A percentile compares a stretch with the other conserved stretches of the same genome.
These are phyloP conservation scores for Irena cyanogastra DNA, from an alignment of 2,113 vertebrate species.

Conservation along the genomic window DNA sequence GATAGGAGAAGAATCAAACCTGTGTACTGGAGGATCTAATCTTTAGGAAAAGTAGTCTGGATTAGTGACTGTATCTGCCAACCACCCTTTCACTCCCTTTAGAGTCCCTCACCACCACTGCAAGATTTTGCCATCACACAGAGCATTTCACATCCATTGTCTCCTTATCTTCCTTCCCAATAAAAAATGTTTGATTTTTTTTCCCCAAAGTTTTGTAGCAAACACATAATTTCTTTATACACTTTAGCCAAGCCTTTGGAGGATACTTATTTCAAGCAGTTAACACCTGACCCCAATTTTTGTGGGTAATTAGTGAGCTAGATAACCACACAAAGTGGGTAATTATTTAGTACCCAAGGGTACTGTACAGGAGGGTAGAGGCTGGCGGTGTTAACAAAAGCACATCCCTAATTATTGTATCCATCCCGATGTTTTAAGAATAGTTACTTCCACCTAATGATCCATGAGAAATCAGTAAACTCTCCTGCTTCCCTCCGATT, in stretches of 20 bases:
- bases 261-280: constrained; percentile 82
- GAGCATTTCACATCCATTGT: neutral
- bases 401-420: constrained; percentile 79
- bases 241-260: constrained; percentile 70
- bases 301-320: constrained; percentile 84
- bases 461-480: constrained; percentile 66
- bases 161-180: neutral
- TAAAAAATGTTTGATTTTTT: neutral
- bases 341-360: constrained; percentile 84
- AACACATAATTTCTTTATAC: constrained; percentile 72
- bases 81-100: neutral
- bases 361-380: constrained; percentile 74
- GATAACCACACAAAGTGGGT: constrained; percentile 83
- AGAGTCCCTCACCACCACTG: neutral
- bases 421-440: constrained; percentile 73
- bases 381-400: constrained; percentile 78
- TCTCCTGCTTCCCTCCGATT: constrained; percentile 31
- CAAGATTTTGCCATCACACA: neutral
- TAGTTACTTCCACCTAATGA: constrained; percentile 66
- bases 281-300: constrained; percentile 86
- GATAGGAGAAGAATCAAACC: constrained; percentile 33
- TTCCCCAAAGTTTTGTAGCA: constrained; percentile 64
- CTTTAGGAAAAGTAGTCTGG: constrained; percentile 31
- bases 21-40: constrained; percentile 7
- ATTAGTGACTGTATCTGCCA: constrained; percentile 2